These are phyloP conservation scores for Intellagama lesueurii DNA, from an alignment of 2,797 vertebrate species.

Conservation along the genomic window DNA sequence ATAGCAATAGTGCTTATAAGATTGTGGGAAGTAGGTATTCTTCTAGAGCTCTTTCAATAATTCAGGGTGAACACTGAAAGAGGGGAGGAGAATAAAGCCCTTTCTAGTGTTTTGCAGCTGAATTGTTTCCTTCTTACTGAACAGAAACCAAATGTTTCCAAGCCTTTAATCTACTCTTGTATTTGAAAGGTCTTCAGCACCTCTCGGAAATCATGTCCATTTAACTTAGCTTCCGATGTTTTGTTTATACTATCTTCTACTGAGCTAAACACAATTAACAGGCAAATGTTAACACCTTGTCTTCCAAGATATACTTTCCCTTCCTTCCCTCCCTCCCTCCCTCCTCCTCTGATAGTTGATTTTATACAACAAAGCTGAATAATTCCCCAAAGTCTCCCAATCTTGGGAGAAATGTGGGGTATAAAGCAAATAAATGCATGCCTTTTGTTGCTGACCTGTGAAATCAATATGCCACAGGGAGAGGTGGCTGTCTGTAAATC, in stretches of 20 bases:
- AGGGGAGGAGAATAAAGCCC: neutral
- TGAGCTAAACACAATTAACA: neutral
- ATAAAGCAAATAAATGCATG: neutral
- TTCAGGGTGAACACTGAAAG: neutral
- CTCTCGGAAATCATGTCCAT: neutral
- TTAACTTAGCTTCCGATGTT: neutral
- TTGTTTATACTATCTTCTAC: neutral
- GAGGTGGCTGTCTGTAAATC: neutral
- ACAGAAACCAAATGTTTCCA: neutral
- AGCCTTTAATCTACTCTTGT: neutral
- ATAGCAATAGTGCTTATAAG: neutral
- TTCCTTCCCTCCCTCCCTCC: no score
- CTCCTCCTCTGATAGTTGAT: neutral
- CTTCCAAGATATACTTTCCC: neutral
- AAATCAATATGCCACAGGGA: neutral
- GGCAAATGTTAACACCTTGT: neutral
- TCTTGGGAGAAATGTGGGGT: neutral
- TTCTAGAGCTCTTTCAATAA: neutral
- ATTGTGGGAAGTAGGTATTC: neutral
- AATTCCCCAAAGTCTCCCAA: neutral
- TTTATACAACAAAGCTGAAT: neutral
- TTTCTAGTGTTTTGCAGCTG: neutral
- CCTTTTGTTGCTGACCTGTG: neutral
- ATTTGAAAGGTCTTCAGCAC: neutral
- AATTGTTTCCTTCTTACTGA: neutral